These are phyloP conservation scores for Oncorhynchus clarkii DNA, from an alignment of 2,113 vertebrate species.

Conservation along the genomic window DNA sequence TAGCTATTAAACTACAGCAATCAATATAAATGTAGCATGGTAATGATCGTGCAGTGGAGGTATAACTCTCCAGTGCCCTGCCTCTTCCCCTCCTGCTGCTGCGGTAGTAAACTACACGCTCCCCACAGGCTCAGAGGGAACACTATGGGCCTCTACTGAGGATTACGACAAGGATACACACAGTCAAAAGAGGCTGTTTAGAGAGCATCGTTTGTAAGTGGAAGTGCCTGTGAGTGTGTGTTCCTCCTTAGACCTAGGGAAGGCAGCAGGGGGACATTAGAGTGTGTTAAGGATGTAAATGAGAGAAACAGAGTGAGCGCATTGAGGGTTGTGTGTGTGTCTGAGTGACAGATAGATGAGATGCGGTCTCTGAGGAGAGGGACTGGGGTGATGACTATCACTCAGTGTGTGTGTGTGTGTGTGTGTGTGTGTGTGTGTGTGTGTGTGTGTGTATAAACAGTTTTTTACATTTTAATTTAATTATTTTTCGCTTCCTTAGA, in stretches of 20 bases:
- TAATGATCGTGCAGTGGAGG: slow-evolving; percentile 70
- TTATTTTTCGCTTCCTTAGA: slow-evolving; percentile 44
- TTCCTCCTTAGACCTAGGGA: slow-evolving; percentile 3
- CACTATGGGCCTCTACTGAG: slow-evolving; percentile 42
- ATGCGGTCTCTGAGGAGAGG: slow-evolving; percentile 53
- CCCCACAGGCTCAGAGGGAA: slow-evolving; percentile 55
- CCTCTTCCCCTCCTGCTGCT: slow-evolving; percentile 6
- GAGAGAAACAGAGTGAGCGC: slow-evolving; percentile 47
- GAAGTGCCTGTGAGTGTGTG: background rate
- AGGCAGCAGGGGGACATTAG: slow-evolving; percentile 50
- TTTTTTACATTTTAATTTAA: slow-evolving; percentile 45
- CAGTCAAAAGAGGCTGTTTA: slow-evolving; percentile 50
- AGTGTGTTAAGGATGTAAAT: slow-evolving; percentile 58
- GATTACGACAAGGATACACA: slow-evolving; percentile 45
- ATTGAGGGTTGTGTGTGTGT: slow-evolving; percentile 6
- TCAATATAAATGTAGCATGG: slow-evolving; percentile 78
- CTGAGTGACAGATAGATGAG: slow-evolving; percentile 54
- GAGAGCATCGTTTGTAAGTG: background rate
- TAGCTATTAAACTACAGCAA: slow-evolving; percentile 72
- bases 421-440: slow-evolving; percentile 54
- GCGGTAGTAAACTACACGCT: background rate
- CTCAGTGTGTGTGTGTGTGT: slow-evolving; percentile 43
- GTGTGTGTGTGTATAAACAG: slow-evolving; percentile 56
- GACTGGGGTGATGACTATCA: slow-evolving; percentile 43
- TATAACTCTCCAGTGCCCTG: slow-evolving; percentile 54